Evolutionary conservation across 2,113 vertebrate species (phyloP).

Genomic region (Cyanocitta stelleri): DNA sequence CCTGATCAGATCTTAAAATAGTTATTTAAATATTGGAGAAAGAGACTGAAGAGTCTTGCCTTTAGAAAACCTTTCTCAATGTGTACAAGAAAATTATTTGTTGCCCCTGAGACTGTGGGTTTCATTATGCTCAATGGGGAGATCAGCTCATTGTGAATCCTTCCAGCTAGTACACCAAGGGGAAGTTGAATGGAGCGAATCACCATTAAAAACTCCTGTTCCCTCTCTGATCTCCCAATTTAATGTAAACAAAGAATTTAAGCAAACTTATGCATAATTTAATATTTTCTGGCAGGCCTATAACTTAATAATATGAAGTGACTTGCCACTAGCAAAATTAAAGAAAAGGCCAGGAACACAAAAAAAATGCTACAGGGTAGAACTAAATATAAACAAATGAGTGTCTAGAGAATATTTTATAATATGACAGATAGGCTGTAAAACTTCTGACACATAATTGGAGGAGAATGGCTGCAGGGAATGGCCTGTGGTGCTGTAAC

Average conservation of each 20-base stretch:
- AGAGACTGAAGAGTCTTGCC: not conserved
- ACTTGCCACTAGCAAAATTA: not conserved
- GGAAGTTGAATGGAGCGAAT: not conserved
- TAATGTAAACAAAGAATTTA: not conserved
- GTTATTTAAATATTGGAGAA: not conserved
- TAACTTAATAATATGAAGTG: not conserved
- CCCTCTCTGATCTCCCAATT: not conserved
- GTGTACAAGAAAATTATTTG: not conserved
- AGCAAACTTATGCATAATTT: slow-evolving; percentile 7
- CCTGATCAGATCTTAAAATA: not conserved
- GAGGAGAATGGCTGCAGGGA: not conserved
- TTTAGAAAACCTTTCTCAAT: not conserved
- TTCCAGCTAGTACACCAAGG: not conserved
- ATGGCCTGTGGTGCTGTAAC: not conserved
- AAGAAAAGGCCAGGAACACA: not conserved
- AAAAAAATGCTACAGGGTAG: not conserved
- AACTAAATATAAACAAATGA: not conserved
- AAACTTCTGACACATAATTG: not conserved
- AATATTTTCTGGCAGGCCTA: not conserved
- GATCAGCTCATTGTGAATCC: not conserved
- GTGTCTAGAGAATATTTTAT: not conserved
- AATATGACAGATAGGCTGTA: not conserved
- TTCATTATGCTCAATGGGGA: not conserved
- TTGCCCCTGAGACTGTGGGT: not conserved
- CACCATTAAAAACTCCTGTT: not conserved